phyloP scores from a whole-genome alignment of 1,140 invertebrate genomes.

The Drosophila seguyi region DNA sequence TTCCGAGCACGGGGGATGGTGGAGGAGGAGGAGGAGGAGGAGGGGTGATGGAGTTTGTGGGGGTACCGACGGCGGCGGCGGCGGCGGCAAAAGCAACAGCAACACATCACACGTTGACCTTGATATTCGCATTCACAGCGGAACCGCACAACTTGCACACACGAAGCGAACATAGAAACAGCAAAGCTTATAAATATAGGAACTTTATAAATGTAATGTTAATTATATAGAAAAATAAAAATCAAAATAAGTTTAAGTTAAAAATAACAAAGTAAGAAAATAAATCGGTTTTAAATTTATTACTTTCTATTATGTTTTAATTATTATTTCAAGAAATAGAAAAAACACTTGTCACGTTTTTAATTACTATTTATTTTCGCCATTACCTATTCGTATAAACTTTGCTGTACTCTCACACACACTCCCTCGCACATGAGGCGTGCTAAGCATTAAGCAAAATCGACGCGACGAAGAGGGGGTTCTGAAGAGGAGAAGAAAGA shows the following conservation, averaged over 20 bases:
- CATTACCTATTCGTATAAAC: neutral
- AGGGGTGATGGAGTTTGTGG: conserved; percentile 1
- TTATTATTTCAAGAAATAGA: neutral
- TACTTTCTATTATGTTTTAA: neutral
- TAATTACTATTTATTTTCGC: neutral
- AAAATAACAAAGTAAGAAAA: neutral
- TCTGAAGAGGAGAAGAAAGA: conserved; percentile 1
- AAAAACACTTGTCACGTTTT: neutral
- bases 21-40: neutral
- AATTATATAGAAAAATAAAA: neutral
- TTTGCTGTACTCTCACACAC: neutral
- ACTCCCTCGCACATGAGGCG: conserved; percentile 24
- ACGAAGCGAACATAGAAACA: conserved; percentile 15
- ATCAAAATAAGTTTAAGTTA: neutral
- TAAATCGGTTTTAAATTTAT: too few species aligned
- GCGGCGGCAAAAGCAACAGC: conserved; percentile 24
- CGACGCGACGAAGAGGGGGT: conserved; percentile 5
- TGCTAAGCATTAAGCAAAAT: conserved; percentile 69
- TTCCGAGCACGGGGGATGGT: conserved; percentile 12
- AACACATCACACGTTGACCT: conserved; percentile 80
- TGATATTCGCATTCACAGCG: conserved; percentile 84
- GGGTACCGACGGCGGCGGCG: neutral
- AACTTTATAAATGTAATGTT: too few species aligned
- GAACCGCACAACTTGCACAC: conserved; percentile 67
- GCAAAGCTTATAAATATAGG: neutral